Evolutionary conservation across 2,113 vertebrate species (phyloP), one percentile per base, ranked within the genome.

Genomic region (Dendrocopos noguchii): DNA sequence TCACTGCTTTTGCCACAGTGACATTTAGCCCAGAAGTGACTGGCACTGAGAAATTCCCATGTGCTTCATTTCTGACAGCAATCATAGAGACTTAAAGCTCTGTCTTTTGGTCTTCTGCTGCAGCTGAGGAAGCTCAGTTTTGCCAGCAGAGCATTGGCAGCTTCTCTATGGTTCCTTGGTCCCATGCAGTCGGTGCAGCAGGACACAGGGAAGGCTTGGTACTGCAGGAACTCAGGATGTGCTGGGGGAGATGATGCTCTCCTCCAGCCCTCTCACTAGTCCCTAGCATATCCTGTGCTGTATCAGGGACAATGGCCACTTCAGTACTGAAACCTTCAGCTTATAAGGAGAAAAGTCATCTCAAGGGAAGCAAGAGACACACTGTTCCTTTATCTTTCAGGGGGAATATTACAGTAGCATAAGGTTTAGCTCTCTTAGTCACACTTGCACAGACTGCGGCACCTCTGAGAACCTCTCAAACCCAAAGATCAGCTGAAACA

Each of bases 401-500:
- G 6, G 8, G 13, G 20, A 85, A 34, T 12, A 60, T 93, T 95
- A 76, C 19, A 87, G 29, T 61, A 74, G 6, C 0, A 1, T 21
- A 73, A 31, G 24, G 70, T 90, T 90, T 81, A 55, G 13, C 46
- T 88, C 77, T 53, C 36, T 52, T 60, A 84, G 44, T 84, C 73
- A 33, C 0, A 0, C 60, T 74, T 82, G 53, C 52, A 20, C 1
- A 11, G 72, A 61, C 44, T 72, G 71, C 68, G 85, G 71, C 44
- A 72, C 61, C 70, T 92, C 53, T 67, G 65, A 75, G 44, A 76
- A 88, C 73, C 56, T 89, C 57, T 11, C n/a, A 5, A 66, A 83
- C 64, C 73, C 81, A 80, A 93, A 88, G 64, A 77, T 93, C 94
- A 94, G 57, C 88, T 93, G 64, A 92, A 97, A 59, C 60, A 96